phyloP scores from a whole-genome alignment of 1,140 invertebrate genomes.

The Pygmarrhopalites habei region DNA sequence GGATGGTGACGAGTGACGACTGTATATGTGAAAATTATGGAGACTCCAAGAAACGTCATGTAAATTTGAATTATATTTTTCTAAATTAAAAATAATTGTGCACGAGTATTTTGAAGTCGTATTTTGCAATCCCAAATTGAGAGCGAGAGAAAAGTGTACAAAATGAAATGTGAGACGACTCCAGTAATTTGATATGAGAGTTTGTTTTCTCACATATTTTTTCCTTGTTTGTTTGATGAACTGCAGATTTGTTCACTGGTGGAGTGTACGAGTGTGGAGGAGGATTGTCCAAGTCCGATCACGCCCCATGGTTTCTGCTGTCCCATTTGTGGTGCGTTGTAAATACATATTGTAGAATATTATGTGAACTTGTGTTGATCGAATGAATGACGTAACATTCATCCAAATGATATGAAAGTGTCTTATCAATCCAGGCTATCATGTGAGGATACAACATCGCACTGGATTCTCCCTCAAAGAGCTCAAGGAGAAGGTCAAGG shows the following conservation, averaged over 20 bases:
- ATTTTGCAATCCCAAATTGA: no score
- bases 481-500: slow-evolving; percentile 12
- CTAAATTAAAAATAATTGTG: no score
- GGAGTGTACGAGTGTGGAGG: slow-evolving; percentile 5
- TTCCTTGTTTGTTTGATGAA: no score
- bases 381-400: no score
- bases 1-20: slow-evolving; percentile 6
- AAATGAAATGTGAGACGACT: no score
- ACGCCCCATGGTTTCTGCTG: slow-evolving; percentile 38
- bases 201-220: no score
- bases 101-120: no score
- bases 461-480: slow-evolving; percentile 10
- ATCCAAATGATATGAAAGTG: not conserved
- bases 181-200: no score
- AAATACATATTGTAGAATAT: not conserved
- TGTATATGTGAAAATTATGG: slow-evolving; percentile 35
- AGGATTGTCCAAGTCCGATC: slow-evolving; percentile 25
- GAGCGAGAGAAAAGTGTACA: no score
- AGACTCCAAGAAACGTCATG: slow-evolving; percentile 11
- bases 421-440: slow-evolving; percentile 17
- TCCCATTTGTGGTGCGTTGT: slow-evolving; percentile 33
- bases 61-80: no score
- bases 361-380: no score
- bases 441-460: slow-evolving; percentile 28
- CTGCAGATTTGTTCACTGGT: slow-evolving; percentile 31